These are phyloP conservation scores for Onthophagus taurus DNA, from an alignment of 1,140 invertebrate species.

Conservation along the genomic window DNA sequence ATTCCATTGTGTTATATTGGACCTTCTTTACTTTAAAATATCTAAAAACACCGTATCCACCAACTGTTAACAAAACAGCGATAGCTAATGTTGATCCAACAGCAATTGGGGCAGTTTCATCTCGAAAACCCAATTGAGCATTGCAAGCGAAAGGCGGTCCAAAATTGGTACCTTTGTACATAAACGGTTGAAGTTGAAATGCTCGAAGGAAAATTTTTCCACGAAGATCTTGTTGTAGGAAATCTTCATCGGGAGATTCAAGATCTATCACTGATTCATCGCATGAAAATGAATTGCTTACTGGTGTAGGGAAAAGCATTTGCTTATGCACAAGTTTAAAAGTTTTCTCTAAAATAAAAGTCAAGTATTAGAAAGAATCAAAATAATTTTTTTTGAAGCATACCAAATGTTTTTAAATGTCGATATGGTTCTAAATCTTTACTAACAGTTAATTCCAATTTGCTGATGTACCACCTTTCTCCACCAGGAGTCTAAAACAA, in stretches of 20 bases:
- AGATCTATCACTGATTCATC: conserved; percentile 52
- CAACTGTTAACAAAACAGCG: conserved; percentile 66
- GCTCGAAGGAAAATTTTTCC: conserved; percentile 28
- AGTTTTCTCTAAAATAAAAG: conserved; percentile 33
- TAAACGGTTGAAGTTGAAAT: conserved; percentile 48
- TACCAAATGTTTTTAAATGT: conserved; percentile 14
- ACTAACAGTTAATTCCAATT: conserved; percentile 52
- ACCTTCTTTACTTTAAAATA: conserved; percentile 85
- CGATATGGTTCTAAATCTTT: conserved; percentile 37
- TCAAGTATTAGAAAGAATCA: background rate
- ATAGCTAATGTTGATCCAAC: conserved; percentile 79
- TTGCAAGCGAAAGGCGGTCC: conserved; percentile 47
- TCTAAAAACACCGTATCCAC: conserved; percentile 77
- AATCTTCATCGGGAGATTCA: conserved; percentile 37
- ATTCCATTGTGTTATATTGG: conserved; percentile 89
- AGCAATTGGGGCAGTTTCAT: conserved; percentile 77
- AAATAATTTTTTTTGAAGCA: background rate
- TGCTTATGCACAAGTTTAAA: conserved; percentile 48
- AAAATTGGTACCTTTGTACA: conserved; percentile 53
- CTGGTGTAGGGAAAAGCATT: conserved; percentile 71
- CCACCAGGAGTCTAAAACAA: conserved; percentile 63
- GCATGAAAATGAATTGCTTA: conserved; percentile 74
- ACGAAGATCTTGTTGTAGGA: conserved; percentile 27
- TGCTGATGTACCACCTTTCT: conserved; percentile 74
- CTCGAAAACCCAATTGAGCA: conserved; percentile 42